Evolutionary conservation across 2,888 invertebrate species (phyloP).

Genomic region (Brachyptera putata): DNA sequence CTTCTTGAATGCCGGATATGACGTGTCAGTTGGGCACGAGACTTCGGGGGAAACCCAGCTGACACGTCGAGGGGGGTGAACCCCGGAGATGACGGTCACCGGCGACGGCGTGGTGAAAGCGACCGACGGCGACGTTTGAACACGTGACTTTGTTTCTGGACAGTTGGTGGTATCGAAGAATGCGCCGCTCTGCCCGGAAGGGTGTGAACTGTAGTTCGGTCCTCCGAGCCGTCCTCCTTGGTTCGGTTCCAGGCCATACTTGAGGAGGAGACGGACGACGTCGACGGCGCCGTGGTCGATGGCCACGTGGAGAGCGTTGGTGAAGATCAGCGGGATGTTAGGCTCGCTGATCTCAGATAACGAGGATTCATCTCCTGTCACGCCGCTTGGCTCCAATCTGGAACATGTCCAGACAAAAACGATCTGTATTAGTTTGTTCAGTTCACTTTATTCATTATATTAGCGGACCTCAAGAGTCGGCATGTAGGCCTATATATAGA

Average conservation of each 20-base stretch:
- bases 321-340: constrained; percentile 46
- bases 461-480: too few relatives aligned
- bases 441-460: background rate
- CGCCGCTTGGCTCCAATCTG: constrained; percentile 25
- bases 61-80: constrained; percentile 36
- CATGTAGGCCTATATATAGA: too few relatives aligned
- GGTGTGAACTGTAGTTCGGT: constrained; percentile 24
- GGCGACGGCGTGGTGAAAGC: background rate
- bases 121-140: constrained; percentile 22
- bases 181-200: constrained; percentile 15
- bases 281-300: constrained; percentile 54
- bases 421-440: background rate
- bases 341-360: constrained; percentile 23
- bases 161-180: constrained; percentile 22
- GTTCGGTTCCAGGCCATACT: constrained; percentile 54
- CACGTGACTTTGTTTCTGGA: background rate
- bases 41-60: constrained; percentile 37
- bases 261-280: constrained; percentile 51
- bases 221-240: constrained; percentile 45
- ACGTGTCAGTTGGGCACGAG: constrained; percentile 1
- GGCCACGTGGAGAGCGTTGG: constrained; percentile 54
- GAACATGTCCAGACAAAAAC: background rate
- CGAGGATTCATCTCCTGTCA: constrained; percentile 18
- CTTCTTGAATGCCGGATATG: constrained; percentile 24
- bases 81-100: constrained; percentile 23